Conservation (phyloP, 2,113 vertebrate genomes). For the Hiodon alosoides region DNA sequence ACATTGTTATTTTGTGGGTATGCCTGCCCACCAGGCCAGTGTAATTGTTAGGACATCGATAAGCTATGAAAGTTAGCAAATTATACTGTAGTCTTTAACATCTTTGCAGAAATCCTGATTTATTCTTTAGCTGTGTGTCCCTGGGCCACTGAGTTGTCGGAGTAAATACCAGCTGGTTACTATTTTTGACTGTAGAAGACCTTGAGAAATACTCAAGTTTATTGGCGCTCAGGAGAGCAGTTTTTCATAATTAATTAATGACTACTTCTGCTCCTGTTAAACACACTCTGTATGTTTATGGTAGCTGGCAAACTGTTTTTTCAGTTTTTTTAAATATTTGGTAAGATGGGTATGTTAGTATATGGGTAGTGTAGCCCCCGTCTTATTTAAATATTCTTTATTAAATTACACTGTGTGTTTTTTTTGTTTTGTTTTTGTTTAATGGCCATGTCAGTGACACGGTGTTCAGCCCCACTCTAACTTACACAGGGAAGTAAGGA, state of each 20-base stretch:
- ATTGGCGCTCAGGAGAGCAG: background rate
- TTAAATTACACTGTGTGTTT: slow-evolving; percentile 26
- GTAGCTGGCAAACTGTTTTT: slow-evolving; percentile 32
- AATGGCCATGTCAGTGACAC: slow-evolving; percentile 31
- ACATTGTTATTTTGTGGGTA: too few species aligned
- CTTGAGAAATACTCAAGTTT: background rate
- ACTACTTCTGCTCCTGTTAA: background rate
- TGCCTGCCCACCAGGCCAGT: too few species aligned
- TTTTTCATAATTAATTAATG: background rate
- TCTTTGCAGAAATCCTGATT: too few species aligned
- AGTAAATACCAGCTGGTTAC: too few species aligned
- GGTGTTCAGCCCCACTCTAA: background rate
- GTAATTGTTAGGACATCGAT: too few species aligned
- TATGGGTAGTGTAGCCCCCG: slow-evolving; percentile 15
- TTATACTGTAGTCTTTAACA: too few species aligned
- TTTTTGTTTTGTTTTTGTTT: slow-evolving; percentile 34
- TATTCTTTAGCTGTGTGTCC: too few species aligned
- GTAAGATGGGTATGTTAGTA: slow-evolving; percentile 36
- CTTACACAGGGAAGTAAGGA: background rate
- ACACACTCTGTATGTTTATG: background rate
- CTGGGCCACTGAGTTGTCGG: too few species aligned
- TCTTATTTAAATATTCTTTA: slow-evolving; percentile 31
- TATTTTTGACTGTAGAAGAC: background rate
- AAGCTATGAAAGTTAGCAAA: too few species aligned
- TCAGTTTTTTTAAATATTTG: slow-evolving; percentile 24